Percentiles rank a stretch among this genome's conserved stretches.
phyloP scores from a whole-genome alignment of 1,140 invertebrate genomes.

The Lanistes nyassanus region DNA sequence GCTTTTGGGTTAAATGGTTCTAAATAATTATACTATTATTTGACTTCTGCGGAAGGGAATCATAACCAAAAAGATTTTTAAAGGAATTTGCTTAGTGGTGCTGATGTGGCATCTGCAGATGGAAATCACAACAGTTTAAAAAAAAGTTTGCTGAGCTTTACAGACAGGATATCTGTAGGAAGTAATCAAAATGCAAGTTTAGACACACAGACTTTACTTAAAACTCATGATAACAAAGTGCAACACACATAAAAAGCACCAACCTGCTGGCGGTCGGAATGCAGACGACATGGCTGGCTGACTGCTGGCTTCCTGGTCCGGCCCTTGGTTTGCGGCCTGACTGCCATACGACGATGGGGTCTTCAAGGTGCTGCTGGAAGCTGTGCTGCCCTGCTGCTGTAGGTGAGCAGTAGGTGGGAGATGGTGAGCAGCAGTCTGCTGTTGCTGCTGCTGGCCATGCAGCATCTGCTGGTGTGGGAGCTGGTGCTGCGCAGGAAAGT shows the following conservation, averaged over 20 bases:
- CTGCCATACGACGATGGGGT: neutral
- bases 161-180: no score
- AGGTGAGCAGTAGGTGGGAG: neutral
- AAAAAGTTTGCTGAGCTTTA: no score
- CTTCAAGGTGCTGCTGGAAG: neutral
- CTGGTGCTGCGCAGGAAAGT: constrained; percentile 8
- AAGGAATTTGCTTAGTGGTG: no score
- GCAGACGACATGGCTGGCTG: constrained; percentile 13
- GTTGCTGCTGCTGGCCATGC: constrained; percentile 4
- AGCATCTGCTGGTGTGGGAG: constrained; percentile 15
- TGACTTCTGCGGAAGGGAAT: no score
- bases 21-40: no score
- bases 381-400: neutral
- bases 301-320: neutral
- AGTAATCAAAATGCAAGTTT: no score
- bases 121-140: no score
- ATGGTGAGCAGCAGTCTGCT: neutral
- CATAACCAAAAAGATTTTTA: no score
- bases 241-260: neutral
- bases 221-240: no score
- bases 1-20: no score
- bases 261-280: constrained; percentile 14
- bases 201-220: no score
- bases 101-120: no score
- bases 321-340: neutral